Conservation (phyloP, 2,113 vertebrate species). For the Muscicapa adusta region DNA sequence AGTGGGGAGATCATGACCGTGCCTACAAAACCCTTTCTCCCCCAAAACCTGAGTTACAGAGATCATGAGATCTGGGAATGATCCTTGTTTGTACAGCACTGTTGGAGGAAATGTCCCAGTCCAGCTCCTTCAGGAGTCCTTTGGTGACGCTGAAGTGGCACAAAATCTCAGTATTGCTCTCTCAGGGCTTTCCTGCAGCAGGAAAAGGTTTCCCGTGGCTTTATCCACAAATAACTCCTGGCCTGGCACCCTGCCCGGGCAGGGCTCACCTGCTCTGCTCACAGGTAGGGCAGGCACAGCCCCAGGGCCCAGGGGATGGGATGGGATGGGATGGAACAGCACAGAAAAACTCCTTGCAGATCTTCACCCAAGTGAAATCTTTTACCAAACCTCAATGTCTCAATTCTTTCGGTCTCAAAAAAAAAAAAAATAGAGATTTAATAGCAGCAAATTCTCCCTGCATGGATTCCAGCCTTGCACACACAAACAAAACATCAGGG, state of each 20-base stretch:
- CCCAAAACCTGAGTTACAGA: background rate
- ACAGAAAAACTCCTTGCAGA: background rate
- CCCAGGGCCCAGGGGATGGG: too few relatives aligned
- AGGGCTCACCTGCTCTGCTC: background rate
- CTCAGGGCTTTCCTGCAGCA: background rate
- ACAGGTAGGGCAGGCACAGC: background rate
- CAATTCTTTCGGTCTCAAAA: background rate
- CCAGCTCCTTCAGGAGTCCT: background rate
- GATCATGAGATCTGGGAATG: background rate
- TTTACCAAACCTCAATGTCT: background rate
- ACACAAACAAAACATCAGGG: background rate
- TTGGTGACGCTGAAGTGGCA: background rate
- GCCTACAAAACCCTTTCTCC: background rate
- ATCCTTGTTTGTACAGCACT: background rate
- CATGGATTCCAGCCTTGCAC: background rate
- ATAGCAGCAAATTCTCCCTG: background rate
- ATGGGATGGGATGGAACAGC: too few relatives aligned
- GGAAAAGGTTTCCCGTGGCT: background rate
- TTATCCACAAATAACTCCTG: background rate
- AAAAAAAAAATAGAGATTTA: background rate
- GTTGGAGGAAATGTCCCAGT: accelerated
- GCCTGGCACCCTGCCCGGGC: background rate
- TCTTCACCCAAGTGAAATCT: background rate
- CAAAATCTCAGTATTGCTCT: background rate
- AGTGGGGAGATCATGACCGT: accelerated